These are phyloP conservation scores for Otolemur crassicaudatus DNA, from an alignment of 2,797 vertebrate genomes.

Conservation along the genomic window DNA sequence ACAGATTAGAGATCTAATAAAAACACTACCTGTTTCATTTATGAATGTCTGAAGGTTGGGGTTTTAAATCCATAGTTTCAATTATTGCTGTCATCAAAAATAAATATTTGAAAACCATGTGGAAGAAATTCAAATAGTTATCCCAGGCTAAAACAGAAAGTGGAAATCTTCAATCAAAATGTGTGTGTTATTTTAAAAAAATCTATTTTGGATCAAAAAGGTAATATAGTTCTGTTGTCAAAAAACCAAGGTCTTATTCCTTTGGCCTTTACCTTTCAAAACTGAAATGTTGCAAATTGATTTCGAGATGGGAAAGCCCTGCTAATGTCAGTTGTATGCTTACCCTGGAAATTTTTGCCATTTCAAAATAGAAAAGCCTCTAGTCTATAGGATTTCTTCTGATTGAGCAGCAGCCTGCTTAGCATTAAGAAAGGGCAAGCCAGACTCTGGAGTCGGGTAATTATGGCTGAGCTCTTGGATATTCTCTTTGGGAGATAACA, in stretches of 20 bases:
- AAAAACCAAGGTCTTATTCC: slow-evolving; percentile 56
- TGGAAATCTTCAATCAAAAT: slow-evolving; percentile 48
- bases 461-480: slow-evolving; percentile 73
- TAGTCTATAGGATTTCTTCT: slow-evolving; percentile 59
- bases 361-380: slow-evolving; percentile 62
- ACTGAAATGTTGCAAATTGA: slow-evolving; percentile 74
- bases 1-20: slow-evolving; percentile 45
- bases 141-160: slow-evolving; percentile 59
- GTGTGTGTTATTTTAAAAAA: slow-evolving; percentile 6
- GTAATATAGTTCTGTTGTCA: slow-evolving; percentile 64
- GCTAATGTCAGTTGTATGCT: slow-evolving; percentile 61
- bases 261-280: slow-evolving; percentile 78
- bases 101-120: slow-evolving; percentile 58
- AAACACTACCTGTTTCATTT: slow-evolving; percentile 53
- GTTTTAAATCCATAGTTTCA: slow-evolving; percentile 61
- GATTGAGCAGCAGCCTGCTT: slow-evolving; percentile 76
- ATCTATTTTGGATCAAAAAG: slow-evolving; percentile 62
- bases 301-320: slow-evolving; percentile 70
- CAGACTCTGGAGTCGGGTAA: slow-evolving; percentile 59
- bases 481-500: slow-evolving; percentile 73
- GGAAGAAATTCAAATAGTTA: slow-evolving; percentile 59
- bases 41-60: slow-evolving; percentile 34
- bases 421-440: slow-evolving; percentile 77
- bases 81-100: slow-evolving; percentile 60
- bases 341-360: slow-evolving; percentile 62